Conservation (phyloP, 2,888 invertebrate species). For the Glomeris marginata region DNA sequence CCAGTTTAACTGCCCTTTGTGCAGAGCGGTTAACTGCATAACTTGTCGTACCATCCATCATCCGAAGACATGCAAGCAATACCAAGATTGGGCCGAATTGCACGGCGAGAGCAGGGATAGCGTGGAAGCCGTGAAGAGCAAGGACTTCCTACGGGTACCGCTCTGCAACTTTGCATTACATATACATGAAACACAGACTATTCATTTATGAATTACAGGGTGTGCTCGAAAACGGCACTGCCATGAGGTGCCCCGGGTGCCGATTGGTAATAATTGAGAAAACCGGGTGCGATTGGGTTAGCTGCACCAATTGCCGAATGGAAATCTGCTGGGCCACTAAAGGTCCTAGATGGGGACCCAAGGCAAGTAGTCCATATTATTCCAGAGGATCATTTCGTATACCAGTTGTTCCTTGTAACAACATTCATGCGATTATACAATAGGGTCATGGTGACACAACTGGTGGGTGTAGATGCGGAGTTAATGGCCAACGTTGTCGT, state of each 20-base stretch:
- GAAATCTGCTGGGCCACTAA: slow-evolving; percentile 12
- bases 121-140: background rate
- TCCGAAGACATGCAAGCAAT: slow-evolving; percentile 4
- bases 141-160: background rate
- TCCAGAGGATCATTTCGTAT: no score
- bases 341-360: slow-evolving; percentile 13
- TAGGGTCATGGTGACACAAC: slow-evolving; percentile 1
- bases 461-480: slow-evolving; percentile 1
- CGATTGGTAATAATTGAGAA: slow-evolving; percentile 3
- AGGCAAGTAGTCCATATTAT: slow-evolving; percentile 2
- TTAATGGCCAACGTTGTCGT: background rate
- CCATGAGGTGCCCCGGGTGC: slow-evolving; percentile 11
- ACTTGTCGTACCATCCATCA: slow-evolving; percentile 6
- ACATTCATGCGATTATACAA: background rate
- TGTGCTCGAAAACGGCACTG: slow-evolving; percentile 1
- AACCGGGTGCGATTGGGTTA: slow-evolving; percentile 8
- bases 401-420: no score
- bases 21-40: slow-evolving; percentile 5
- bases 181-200: background rate
- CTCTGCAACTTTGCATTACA: no score
- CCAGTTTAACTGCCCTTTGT: background rate
- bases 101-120: background rate
- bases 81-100: background rate
- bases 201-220: background rate
- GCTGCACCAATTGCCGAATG: slow-evolving; percentile 6